phyloP scores from a whole-genome alignment of 2,888 invertebrate genomes.

The Thelaira solivaga region DNA sequence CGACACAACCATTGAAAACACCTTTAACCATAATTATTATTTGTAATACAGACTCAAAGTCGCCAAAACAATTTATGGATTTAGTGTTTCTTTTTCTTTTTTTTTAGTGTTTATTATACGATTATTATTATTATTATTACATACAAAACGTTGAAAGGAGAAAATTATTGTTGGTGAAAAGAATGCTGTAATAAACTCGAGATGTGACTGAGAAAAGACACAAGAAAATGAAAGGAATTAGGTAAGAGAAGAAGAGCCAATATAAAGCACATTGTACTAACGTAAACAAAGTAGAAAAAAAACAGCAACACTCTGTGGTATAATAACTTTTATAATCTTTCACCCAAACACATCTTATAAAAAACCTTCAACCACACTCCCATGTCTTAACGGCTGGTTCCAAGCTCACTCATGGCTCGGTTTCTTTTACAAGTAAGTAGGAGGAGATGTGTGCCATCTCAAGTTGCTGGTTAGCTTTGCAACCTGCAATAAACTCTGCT shows the following conservation, averaged over 20 bases:
- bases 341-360: conserved; percentile 2
- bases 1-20: conserved; percentile 30
- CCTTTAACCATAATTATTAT: conserved; percentile 52
- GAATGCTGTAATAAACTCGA: conserved; percentile 57
- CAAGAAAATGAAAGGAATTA: not conserved
- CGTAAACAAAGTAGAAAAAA: not conserved
- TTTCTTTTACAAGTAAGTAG: not conserved
- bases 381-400: not conserved
- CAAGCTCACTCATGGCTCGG: conserved; percentile 1
- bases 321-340: conserved; percentile 3
- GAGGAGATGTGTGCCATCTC: not conserved
- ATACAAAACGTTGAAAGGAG: conserved; percentile 30
- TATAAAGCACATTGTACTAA: no score
- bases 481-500: conserved; percentile 11
- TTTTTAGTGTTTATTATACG: no score
- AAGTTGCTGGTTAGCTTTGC: conserved; percentile 7
- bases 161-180: not conserved
- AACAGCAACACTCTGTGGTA: not conserved
- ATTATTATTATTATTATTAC: conserved; percentile 41
- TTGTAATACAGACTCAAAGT: conserved; percentile 53
- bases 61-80: conserved; percentile 52
- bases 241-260: conserved; percentile 1
- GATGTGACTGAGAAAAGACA: conserved; percentile 23
- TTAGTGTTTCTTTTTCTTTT: conserved; percentile 3
- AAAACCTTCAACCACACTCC: not conserved